These are phyloP conservation scores for Xerus inauris DNA, from an alignment of 2,113 vertebrate species.

Conservation along the genomic window DNA sequence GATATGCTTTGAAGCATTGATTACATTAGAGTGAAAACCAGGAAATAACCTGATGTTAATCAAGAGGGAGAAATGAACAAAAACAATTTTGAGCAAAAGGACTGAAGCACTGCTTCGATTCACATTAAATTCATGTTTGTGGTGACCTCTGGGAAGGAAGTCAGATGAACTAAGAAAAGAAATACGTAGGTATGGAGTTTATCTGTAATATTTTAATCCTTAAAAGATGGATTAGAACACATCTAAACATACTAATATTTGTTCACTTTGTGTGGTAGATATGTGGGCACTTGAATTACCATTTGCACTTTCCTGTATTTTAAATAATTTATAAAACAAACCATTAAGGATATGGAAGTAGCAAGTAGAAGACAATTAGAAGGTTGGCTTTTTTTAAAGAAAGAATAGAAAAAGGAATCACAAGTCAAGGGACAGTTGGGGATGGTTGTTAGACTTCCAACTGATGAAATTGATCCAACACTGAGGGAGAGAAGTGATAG, in stretches of 20 bases:
- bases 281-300: neutral
- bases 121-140: neutral
- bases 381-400: neutral
- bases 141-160: neutral
- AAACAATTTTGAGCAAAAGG: neutral
- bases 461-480: neutral
- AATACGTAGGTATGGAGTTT: neutral
- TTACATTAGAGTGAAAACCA: neutral
- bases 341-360: neutral
- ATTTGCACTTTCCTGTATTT: neutral
- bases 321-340: neutral
- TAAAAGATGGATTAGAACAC: neutral
- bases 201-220: neutral
- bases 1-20: neutral
- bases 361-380: neutral
- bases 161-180: neutral
- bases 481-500: neutral
- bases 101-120: neutral
- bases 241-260: neutral
- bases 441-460: neutral
- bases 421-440: neutral
- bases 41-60: neutral
- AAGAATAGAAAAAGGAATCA: neutral
- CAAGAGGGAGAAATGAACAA: neutral
- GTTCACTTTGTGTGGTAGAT: neutral